Base-by-base conservation (phyloP, 2,113 vertebrate species). In the Corvus moneduloides region DNA sequence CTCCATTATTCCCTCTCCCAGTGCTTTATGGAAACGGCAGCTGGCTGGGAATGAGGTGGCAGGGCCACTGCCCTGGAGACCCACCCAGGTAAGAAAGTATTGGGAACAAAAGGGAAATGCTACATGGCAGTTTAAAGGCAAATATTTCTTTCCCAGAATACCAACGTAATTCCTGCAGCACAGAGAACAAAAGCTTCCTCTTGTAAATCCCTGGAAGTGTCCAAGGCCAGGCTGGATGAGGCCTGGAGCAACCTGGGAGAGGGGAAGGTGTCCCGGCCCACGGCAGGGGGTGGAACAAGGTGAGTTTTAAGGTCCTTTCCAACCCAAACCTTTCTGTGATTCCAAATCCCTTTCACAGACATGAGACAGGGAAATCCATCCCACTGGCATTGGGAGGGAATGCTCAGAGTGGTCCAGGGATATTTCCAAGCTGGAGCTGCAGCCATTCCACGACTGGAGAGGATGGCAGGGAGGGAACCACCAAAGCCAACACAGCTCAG, bases 11-110 rank as follows among this genome's bases (percentile, higher is more conserved):
- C 49, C 54, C 49, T 23, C 64, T 39, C 1, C 23, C 52, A 1
- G 69, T 0, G 68, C 24, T 43, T 14, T n/a, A 4, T 10, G 74
- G 15, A 8, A 56, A 6, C 0, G 0, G 24, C 16, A 12, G 51
- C 46, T 18, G 56, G 5, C 17, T 33, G 58, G 54, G 58, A 16
- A 26, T 2, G 67, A 67, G 19, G 33, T 8, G 66, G 22, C 39
- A 71, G 54, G 20, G 59, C 43, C 63, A 1, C n/a, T 4, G 59
- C 59, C 71, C 30, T 23, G n/a, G n/a, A 37, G 18, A 55, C 4
- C 16, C 43, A 55, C 4, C 16, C 43, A 12, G 68, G 55, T 9
- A 2, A 11, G 64, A 10, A 55, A 63, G 30, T 4, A 3, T 1
- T 26, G 12, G 51, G 28, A 7, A 8, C 20, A 5, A 6, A 3